phyloP scores from a whole-genome alignment of 2,888 invertebrate species.

The Melinopterus prodromus region DNA sequence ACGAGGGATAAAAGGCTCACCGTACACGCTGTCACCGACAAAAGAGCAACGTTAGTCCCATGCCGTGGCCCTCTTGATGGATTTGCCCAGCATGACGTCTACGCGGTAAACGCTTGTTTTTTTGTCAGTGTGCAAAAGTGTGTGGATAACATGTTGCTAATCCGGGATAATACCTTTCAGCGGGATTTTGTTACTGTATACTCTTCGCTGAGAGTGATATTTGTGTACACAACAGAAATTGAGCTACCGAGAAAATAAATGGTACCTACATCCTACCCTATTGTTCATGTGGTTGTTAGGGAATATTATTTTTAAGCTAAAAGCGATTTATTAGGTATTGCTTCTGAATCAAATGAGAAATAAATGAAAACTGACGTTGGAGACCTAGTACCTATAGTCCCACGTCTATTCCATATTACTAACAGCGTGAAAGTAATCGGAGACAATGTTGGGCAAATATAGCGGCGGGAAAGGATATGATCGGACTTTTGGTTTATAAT shows the following conservation, averaged over 20 bases:
- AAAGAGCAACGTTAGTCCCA: slow-evolving; percentile 32
- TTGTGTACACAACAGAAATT: slow-evolving; percentile 4
- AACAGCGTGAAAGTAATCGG: too few species aligned
- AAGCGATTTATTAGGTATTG: too few species aligned
- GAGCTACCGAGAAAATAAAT: not conserved
- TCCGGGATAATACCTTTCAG: not conserved
- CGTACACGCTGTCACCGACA: slow-evolving; percentile 28
- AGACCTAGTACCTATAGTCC: too few species aligned
- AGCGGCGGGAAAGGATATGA: too few species aligned
- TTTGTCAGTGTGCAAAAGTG: slow-evolving; percentile 26
- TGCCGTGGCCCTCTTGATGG: slow-evolving; percentile 50
- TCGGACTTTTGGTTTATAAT: too few species aligned
- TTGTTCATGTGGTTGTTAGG: not conserved
- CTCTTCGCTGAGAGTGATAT: not conserved
- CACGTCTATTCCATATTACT: too few species aligned
- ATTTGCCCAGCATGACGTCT: slow-evolving; percentile 54
- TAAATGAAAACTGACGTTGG: too few species aligned
- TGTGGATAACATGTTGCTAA: slow-evolving; percentile 6
- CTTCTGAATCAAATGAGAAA: too few species aligned
- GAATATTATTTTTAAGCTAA: too few species aligned
- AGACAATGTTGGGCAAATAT: too few species aligned
- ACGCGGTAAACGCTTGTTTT: slow-evolving; percentile 23
- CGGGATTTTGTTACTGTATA: not conserved
- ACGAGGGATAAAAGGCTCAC: slow-evolving; percentile 13
- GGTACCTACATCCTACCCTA: not conserved